Evolutionary conservation across 2,797 vertebrate genomes (phyloP), one percentile per base, ranked within the genome.

Genomic region (Sebastes umbrosus): DNA sequence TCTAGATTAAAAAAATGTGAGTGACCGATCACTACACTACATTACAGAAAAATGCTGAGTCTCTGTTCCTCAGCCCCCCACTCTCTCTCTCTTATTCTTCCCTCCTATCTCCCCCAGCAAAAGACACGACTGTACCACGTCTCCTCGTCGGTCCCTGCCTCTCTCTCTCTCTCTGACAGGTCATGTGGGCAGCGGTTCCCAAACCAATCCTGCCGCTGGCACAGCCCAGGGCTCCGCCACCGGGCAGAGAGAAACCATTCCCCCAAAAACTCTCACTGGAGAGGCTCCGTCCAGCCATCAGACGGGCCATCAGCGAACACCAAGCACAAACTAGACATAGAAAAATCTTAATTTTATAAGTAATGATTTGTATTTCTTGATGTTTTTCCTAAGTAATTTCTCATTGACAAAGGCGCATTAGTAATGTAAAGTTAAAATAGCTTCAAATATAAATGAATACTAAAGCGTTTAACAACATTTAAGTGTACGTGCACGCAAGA

Each of bases 181-280:
- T 86, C 82, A 89, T 87, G 84, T 85, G 86, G 79, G 74, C 80
- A 84, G 80, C 59, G 52, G 11, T 57, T 79, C 62, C 80, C 76
- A 80, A 79, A 87, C 78, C 74, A 73, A 86, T 77, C 69, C 84
- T 85, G 90, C 91, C 73, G 74, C 79, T 89, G 91, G 93, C 87
- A 80, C 79, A 77, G 90, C 91, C 88, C 74, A 79, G 69, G 88
- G 89, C 88, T 77, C 79, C 59, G 74, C 90, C 88, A 90, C 32
- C 29, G 52, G 90, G 60, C 88, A 83, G 71, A 82, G 70, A 77
- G 74, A 73, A 84, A 79, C 74, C 75, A 24, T 52, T 76, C 80
- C 75, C 75, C 27, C 39, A 67, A 82, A 74, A 84, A 81, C 73
- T 84, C 82, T 83, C 74, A 84, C 66, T 20, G 77, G 20, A 86